Base-by-base conservation (phyloP, 53 echinoderm and acorn worm genomes). In the Hippasteria phrygiana region DNA sequence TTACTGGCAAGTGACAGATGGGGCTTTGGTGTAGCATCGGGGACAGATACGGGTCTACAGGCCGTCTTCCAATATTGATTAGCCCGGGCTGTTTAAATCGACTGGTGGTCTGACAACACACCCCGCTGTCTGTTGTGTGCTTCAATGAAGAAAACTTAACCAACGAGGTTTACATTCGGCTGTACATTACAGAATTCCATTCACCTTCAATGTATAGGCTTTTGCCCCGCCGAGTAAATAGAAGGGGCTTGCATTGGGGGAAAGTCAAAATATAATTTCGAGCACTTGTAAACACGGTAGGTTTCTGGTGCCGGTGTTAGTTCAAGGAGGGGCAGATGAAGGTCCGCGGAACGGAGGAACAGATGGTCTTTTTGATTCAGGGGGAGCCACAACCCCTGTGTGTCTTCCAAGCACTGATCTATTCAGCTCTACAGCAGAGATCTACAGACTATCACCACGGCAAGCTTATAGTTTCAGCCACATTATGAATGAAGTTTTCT, bases 51-150 rank as follows among this genome's bases (percentile, higher is more conserved):
- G n/a, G 26, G 59, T 24, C 59, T 22, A 24, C 22, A 11, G 46
- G 34, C 56, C 20, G 78, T 55, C 54, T 78, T 24, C 67, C 39
- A 20, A 78, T 78, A 78, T 78, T 78, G 78, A 78, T 78, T 59
- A 39, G 36, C 37, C 78, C 78, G 11, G 36, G 78, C 38, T 59
- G 59, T 78, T 39, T 24, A 41, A 78, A 78, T 78, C 78, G 78
- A 78, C 78, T 78, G 78, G 78, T 78, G 78, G 56, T 55, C 78
- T 78, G 55, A 78, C 55, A 56, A 78, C 78, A 78, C 36, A 78
- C 26, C 78, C 38, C 78, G n/a, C 78, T 37, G 78, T 31, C 78
- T 78, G 78, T 78, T 51, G 39, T 78, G 56, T 59, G 20, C 9
- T 24, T 17, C 12, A 33, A 78, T 37, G 39, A 56, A 31, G 78